phyloP scores from a whole-genome alignment of 2,113 vertebrate species.

The Octodon degus region DNA sequence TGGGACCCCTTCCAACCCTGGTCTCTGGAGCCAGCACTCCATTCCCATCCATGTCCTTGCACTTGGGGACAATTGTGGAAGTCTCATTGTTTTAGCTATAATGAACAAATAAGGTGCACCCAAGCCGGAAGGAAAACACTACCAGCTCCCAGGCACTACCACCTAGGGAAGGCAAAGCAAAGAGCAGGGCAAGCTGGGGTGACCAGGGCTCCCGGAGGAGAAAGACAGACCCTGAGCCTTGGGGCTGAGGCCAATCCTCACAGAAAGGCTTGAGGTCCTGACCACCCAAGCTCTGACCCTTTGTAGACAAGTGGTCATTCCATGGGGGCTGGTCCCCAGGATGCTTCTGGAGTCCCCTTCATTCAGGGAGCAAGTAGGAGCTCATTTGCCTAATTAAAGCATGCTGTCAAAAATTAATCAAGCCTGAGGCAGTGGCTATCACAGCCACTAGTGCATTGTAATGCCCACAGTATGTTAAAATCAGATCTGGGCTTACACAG shows the following conservation, averaged over 20 bases:
- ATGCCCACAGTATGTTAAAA: not conserved
- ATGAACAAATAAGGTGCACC: not conserved
- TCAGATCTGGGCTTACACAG: not conserved
- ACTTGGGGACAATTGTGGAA: not conserved
- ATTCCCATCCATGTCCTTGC: too few species aligned
- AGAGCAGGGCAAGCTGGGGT: too few species aligned
- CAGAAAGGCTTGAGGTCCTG: too few species aligned
- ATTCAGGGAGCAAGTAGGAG: not conserved
- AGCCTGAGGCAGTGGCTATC: not conserved
- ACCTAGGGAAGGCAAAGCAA: not conserved
- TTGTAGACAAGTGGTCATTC: not conserved
- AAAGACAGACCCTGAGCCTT: not conserved
- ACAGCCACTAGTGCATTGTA: too few species aligned
- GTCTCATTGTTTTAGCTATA: not conserved
- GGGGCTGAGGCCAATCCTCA: fast-evolving
- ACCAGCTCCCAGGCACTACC: not conserved
- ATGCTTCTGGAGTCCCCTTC: not conserved
- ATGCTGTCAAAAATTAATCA: not conserved
- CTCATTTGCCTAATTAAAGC: not conserved
- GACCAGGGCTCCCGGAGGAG: not conserved
- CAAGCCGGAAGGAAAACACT: not conserved
- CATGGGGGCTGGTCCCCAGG: not conserved
- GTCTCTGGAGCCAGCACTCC: not conserved
- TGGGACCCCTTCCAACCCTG: not conserved
- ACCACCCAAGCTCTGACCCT: not conserved